Evolutionary conservation across 2,797 vertebrate genomes (phyloP).

Genomic region (Meda fulgida): DNA sequence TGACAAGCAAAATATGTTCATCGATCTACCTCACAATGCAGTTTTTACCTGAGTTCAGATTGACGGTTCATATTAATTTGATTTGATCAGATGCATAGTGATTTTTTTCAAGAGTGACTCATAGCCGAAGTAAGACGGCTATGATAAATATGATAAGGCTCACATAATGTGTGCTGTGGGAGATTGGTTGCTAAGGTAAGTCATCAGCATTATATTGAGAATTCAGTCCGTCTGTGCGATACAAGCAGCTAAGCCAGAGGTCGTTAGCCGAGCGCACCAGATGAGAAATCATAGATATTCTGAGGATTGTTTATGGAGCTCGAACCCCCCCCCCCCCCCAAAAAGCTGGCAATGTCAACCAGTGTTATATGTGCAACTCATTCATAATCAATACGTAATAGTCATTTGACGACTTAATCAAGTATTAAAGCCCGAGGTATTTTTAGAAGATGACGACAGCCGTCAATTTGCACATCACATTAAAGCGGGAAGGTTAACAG

Average conservation of each 20-base stretch:
- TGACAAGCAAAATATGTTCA: not conserved
- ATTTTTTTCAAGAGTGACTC: conserved; percentile 40
- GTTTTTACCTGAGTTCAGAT: conserved; percentile 15
- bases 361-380: not conserved
- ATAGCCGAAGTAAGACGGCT: conserved; percentile 41
- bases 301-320: conserved; percentile 17
- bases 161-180: conserved; percentile 51
- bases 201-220: conserved; percentile 20
- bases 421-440: conserved; percentile 21
- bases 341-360: conserved; percentile 27
- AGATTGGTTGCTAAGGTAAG: conserved; percentile 44
- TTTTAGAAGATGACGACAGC: conserved; percentile 38
- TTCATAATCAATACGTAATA: conserved; percentile 21
- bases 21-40: not conserved
- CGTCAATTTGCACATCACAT: conserved; percentile 35
- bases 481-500: conserved; percentile 51
- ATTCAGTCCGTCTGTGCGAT: conserved; percentile 15
- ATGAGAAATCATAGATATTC: conserved; percentile 30
- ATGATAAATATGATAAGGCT: conserved; percentile 41
- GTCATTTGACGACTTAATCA: not conserved
- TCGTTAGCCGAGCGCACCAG: conserved; percentile 10
- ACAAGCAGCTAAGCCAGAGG: conserved; percentile 5
- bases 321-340: not conserved
- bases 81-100: conserved; percentile 26
- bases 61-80: not conserved